Evolutionary conservation across 2,888 invertebrate species (phyloP), one percentile per base, ranked within the genome.

Genomic region (Zaprionus bogoriensis): DNA sequence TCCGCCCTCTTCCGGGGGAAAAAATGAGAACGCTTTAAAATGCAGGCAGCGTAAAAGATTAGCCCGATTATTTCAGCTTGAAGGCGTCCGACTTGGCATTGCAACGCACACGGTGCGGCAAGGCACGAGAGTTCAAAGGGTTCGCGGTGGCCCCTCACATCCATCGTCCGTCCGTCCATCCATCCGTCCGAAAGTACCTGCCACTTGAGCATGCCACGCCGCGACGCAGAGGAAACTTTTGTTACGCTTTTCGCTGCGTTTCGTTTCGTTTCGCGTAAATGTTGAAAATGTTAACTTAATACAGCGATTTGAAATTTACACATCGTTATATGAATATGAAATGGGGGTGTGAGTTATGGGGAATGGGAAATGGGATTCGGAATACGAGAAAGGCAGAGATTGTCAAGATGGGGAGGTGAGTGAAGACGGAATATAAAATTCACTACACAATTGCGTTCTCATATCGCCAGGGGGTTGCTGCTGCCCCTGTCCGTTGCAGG

Each of bases 41-140:
- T 89, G 87, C 89, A 89, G 78, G 81, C 74, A 81, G 89, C 89
- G 89, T 89, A 87, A 88, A 88, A 88, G 87, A 87, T 87, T 87
- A 84, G 87, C 87, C 62, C 68, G 78, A 86, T 87, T 84, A 71
- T 66, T 84, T 71, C 73, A 71, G 72, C 76, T 72, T 63, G 74
- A 76, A 74, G 80, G 75, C 72, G 50, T 74, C 63, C 70, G 68
- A 67, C 78, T 73, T 75, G 58, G 39, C 71, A 62, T 75, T 77
- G 74, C 75, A 69, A 48, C 55, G 58, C 67, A 58, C 52, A 62
- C 65, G 50, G 60, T 47, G 45, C 28, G 59, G n/a, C n/a, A n/a
- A n/a, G n/a, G n/a, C n/a, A n/a, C n/a, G n/a, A n/a, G n/a, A 83
- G 87, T 86, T 84, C 84, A 84, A 85, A 87, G 81, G 84, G 87